Evolutionary conservation across 2,888 invertebrate genomes (phyloP), one percentile per base, ranked within the genome.

Genomic region (Drosophila sordidapex): DNA sequence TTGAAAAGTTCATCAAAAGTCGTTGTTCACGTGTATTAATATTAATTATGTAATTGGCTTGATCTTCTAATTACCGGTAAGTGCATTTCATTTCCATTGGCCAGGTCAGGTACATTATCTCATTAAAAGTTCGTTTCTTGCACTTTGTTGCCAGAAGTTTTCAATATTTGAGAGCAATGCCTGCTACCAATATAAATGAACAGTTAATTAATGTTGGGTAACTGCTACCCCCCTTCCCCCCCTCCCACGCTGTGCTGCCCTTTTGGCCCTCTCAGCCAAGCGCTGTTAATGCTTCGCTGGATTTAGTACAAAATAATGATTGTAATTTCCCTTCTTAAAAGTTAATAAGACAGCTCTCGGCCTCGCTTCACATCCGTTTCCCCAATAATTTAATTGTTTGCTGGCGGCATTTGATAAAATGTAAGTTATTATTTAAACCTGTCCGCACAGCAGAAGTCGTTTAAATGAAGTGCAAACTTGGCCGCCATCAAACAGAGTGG

Each of bases 341-440:
- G 46, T 76, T 76, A 58, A 63, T 71, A 52, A 62, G 48, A 61
- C 40, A 40, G 49, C 51, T 35, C 29, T 35, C 18, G 52, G 13
- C 35, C 27, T 7, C 11, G n/a, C 15, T 25, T 15, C 7, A 2
- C 38, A 2, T 35, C 40, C 5, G 3, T 7, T 10, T 4, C 29
- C 21, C 36, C 6, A 83, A 79, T 87, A 83, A 85, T 85, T 79
- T 74, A 85, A 87, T 83, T 85, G 79, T 81, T 75, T 71, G 88
- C 81, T 72, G 73, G 46, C 68, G 74, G 83, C 71, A 83, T 70
- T 87, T 85, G 81, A 73, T 81, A 71, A 69, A 59, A 71, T 81
- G 69, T 69, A 40, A 54, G 46, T 56, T 56, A 69, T 57, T 61
- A 57, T 43, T 69, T 35, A 27, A 15, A 15, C 40, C 25, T 11